phyloP scores from a whole-genome alignment of 2,888 invertebrate species.

The Lycophotia porphyrea region DNA sequence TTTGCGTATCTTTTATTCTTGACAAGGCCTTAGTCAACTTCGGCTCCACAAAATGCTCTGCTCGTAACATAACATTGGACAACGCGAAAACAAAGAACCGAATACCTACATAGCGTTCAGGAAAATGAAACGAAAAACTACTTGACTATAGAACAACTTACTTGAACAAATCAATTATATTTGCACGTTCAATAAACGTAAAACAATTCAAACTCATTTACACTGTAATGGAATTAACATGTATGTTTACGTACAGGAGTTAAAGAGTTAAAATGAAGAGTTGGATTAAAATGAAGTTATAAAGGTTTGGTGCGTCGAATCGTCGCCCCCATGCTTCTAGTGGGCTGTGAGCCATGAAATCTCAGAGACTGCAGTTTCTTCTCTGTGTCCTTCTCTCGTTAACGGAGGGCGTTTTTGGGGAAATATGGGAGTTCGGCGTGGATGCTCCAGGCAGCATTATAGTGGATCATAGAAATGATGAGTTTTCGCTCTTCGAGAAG shows the following conservation, averaged over 20 bases:
- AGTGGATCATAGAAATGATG: constrained; percentile 39
- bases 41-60: background rate
- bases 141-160: background rate
- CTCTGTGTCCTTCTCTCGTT: constrained; percentile 21
- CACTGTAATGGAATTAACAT: constrained; percentile 21
- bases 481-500: constrained; percentile 39
- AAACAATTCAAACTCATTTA: constrained; percentile 18
- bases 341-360: constrained; percentile 19
- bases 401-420: background rate
- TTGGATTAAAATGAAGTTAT: constrained; percentile 26
- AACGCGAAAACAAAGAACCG: background rate
- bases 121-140: background rate
- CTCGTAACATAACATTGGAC: background rate
- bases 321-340: constrained; percentile 14
- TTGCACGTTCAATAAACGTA: constrained; percentile 2
- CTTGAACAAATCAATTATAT: constrained; percentile 26
- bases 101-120: background rate
- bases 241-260: background rate
- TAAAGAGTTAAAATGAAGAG: constrained; percentile 23
- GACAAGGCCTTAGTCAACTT: background rate
- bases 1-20: background rate
- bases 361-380: background rate
- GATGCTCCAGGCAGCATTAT: constrained; percentile 49
- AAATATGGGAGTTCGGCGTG: constrained; percentile 50
- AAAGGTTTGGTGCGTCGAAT: constrained; percentile 10